Conservation (phyloP, 2,888 invertebrate genomes). For the Shargacucullia verbasci region DNA sequence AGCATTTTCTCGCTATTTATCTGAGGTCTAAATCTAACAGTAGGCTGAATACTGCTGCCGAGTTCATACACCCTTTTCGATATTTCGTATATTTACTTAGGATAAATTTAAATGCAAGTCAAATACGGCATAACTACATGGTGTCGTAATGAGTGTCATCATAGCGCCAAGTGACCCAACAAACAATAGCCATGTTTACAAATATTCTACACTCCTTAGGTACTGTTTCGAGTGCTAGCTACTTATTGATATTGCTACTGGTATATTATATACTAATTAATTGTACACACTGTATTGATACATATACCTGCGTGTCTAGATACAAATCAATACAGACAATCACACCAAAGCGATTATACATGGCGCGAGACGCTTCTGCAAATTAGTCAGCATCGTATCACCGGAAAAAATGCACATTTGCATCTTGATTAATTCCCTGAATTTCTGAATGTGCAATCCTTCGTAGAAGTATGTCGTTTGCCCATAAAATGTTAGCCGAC, state of each 20-base stretch:
- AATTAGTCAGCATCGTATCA: too few species aligned
- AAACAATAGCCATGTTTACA: conserved; percentile 39
- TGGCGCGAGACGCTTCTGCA: too few species aligned
- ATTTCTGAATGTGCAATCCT: too few species aligned
- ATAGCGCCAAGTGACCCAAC: conserved; percentile 1
- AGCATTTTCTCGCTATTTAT: too few species aligned
- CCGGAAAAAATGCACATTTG: too few species aligned
- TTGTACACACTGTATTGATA: background rate
- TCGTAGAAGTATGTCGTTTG: too few species aligned
- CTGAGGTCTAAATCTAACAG: too few species aligned
- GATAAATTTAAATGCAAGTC: conserved; percentile 19
- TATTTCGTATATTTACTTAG: conserved; percentile 14
- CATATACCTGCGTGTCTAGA: background rate
- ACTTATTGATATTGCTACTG: conserved; percentile 14
- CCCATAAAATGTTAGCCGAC: too few species aligned
- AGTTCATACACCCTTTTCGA: background rate
- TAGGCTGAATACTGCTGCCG: too few species aligned
- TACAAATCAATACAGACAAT: background rate
- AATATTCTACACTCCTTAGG: conserved; percentile 16
- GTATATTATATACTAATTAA: too few species aligned
- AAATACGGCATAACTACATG: conserved; percentile 9
- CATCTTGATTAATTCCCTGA: too few species aligned
- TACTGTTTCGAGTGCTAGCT: background rate
- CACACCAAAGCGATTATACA: too few species aligned
- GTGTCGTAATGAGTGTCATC: conserved; percentile 21